These are phyloP conservation scores for Diarsia mendica DNA, from an alignment of 2,888 invertebrate genomes.

Conservation along the genomic window DNA sequence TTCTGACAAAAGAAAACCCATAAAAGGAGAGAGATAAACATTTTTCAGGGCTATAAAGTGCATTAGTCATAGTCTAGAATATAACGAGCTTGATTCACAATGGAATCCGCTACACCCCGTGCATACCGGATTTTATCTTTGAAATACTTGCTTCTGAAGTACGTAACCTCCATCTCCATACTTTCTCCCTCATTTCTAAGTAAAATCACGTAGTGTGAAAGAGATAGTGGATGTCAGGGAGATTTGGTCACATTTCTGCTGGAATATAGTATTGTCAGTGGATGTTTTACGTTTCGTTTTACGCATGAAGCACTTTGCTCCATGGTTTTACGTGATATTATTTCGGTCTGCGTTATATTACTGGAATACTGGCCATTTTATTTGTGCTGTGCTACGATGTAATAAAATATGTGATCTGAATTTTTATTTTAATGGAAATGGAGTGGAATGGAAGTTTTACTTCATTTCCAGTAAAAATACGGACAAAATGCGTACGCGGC, in stretches of 20 bases:
- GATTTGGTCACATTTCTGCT: constrained; percentile 52
- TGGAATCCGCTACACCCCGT: constrained; percentile 54
- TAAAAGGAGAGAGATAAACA: constrained; percentile 33
- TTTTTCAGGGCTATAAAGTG: constrained; percentile 48
- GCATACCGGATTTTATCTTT: constrained; percentile 65
- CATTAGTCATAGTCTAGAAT: constrained; percentile 64
- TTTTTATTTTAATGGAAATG: background rate
- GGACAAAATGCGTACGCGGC: background rate
- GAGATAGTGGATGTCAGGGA: constrained; percentile 31
- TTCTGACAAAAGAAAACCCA: constrained; percentile 16
- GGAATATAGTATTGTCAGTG: constrained; percentile 29
- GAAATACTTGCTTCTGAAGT: constrained; percentile 46
- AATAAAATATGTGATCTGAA: constrained; percentile 10
- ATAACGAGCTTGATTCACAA: constrained; percentile 60
- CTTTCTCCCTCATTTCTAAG: constrained; percentile 39
- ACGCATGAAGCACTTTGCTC: too few relatives aligned
- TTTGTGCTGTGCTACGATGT: constrained; percentile 6
- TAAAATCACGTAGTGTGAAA: constrained; percentile 24
- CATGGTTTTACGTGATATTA: constrained; percentile 40
- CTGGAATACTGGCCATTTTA: constrained; percentile 27
- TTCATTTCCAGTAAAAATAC: background rate
- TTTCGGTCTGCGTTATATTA: constrained; percentile 23
- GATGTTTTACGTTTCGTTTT: constrained; percentile 43
- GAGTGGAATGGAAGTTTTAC: background rate
- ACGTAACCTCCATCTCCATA: constrained; percentile 36